A percentile compares a stretch with the other conserved stretches of the same genome.
Evolutionary conservation across 2,797 vertebrate genomes (phyloP).

Genomic region (Phataginus tricuspis): DNA sequence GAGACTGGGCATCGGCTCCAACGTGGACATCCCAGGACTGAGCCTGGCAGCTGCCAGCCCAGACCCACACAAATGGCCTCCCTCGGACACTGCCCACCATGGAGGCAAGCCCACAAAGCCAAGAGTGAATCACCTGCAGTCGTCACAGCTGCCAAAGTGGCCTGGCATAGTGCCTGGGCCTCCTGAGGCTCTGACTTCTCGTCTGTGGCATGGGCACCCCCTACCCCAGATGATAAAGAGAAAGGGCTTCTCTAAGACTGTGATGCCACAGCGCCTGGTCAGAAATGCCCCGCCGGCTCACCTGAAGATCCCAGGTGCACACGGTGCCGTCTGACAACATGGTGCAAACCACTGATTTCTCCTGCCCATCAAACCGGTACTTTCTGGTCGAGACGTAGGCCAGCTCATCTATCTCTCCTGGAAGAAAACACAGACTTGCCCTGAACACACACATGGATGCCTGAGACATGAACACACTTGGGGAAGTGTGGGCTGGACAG

Average conservation of each 20-base stretch:
- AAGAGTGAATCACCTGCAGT: neutral
- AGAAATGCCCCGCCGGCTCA: neutral
- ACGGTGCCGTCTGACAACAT: conserved; percentile 87
- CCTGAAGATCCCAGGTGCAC: conserved; percentile 88
- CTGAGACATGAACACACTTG: neutral
- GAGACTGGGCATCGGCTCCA: neutral
- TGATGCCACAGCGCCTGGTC: neutral
- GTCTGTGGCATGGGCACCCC: neutral
- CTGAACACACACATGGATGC: neutral
- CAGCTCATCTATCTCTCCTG: conserved; percentile 86
- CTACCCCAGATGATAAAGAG: neutral
- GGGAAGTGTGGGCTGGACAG: neutral
- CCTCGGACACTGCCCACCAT: too few species aligned
- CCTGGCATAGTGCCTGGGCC: neutral
- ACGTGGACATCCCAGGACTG: neutral
- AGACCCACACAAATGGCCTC: too few species aligned
- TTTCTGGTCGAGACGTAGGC: conserved; percentile 84
- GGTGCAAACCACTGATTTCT: conserved; percentile 85
- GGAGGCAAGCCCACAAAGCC: neutral
- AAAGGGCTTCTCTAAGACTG: neutral
- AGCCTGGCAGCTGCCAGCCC: neutral
- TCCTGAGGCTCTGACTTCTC: neutral
- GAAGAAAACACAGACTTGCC: conserved; percentile 38
- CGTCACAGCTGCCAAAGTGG: neutral
- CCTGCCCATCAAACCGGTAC: conserved; percentile 78